Evolutionary conservation across 1,140 invertebrate species (phyloP).

Genomic region (Drosophila sp.): DNA sequence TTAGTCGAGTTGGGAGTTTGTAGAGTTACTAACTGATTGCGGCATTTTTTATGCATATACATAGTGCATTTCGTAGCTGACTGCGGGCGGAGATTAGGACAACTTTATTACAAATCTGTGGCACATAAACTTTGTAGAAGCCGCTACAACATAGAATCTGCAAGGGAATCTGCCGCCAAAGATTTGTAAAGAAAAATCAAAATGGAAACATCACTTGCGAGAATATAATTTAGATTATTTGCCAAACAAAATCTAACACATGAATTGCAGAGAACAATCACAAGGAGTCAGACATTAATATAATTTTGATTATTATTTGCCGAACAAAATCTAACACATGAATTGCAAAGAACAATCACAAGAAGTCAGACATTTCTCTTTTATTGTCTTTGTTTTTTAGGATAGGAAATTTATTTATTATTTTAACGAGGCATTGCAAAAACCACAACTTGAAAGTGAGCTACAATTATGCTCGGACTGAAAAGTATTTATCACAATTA

Average conservation of each 20-base stretch:
- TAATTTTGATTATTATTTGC: too few species aligned
- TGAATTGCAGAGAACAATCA: too few species aligned
- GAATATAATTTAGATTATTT: too few species aligned
- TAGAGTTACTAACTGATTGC: slow-evolving; percentile 63
- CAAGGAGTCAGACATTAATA: too few species aligned
- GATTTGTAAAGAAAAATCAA: background rate
- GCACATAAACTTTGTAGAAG: slow-evolving; percentile 31
- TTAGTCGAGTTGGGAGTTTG: slow-evolving; percentile 17
- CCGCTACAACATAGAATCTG: slow-evolving; percentile 10
- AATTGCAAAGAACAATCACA: too few species aligned
- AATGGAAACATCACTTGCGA: background rate
- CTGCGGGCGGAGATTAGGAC: slow-evolving; percentile 59
- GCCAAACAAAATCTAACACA: too few species aligned
- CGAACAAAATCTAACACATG: too few species aligned
- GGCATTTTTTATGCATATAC: slow-evolving; percentile 34
- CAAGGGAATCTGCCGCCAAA: slow-evolving; percentile 16
- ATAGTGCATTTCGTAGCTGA: slow-evolving; percentile 40
- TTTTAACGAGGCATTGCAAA: background rate
- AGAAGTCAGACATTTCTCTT: too few species aligned
- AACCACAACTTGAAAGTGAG: background rate
- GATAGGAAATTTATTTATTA: background rate
- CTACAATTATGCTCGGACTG: background rate
- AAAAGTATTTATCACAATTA: slow-evolving; percentile 1
- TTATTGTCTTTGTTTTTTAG: background rate
- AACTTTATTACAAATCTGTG: slow-evolving; percentile 57